phyloP scores from a whole-genome alignment of 2,888 invertebrate genomes.

The Nyleta sp. region DNA sequence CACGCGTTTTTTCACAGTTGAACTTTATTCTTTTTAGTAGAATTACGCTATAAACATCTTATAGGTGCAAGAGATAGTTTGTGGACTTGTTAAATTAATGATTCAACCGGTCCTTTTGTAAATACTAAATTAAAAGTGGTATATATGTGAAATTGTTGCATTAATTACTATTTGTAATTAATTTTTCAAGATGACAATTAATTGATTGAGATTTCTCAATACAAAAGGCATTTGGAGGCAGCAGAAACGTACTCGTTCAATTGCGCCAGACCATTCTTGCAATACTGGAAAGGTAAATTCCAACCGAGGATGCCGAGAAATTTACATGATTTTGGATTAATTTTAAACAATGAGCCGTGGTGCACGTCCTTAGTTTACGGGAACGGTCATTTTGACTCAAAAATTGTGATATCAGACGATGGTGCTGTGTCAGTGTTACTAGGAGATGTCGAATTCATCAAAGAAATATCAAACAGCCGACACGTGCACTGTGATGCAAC shows the following conservation, averaged over 20 bases:
- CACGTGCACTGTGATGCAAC: neutral
- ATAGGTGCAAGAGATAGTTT: too few species aligned
- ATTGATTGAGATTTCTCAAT: too few species aligned
- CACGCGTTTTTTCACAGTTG: too few species aligned
- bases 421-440: neutral
- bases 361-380: neutral
- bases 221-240: neutral
- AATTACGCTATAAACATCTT: too few species aligned
- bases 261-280: neutral
- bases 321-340: neutral
- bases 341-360: neutral
- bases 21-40: too few species aligned
- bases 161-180: too few species aligned
- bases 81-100: too few species aligned
- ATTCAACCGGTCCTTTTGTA: too few species aligned
- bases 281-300: neutral
- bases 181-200: too few species aligned
- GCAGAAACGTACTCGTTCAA: neutral
- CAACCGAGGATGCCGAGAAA: neutral
- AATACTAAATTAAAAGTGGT: too few species aligned
- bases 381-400: neutral
- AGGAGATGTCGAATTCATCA: neutral
- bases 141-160: too few species aligned
- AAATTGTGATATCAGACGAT: neutral
- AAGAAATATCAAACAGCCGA: neutral